Evolutionary conservation across 1,140 invertebrate genomes (phyloP).

Genomic region (Tribolium madens): DNA sequence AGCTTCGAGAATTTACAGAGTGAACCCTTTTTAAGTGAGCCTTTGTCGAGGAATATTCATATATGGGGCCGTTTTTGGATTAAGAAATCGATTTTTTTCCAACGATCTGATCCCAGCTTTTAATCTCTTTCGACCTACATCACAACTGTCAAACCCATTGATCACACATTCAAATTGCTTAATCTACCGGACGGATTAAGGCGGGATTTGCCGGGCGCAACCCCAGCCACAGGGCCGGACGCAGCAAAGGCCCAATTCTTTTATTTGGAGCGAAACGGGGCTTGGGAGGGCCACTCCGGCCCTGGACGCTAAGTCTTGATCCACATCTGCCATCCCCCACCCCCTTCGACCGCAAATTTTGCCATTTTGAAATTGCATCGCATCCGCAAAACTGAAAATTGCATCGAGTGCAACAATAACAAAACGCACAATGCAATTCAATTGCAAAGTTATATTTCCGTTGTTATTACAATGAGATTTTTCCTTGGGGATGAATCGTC

Average conservation of each 20-base stretch:
- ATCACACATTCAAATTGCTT: conserved; percentile 48
- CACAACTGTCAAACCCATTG: conserved; percentile 54
- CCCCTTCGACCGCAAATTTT: too few species aligned
- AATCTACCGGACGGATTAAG: conserved; percentile 56
- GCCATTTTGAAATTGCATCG: neutral
- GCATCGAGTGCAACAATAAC: neutral
- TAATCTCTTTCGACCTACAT: conserved; percentile 41
- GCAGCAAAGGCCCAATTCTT: too few species aligned
- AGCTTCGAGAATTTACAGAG: conserved; percentile 7
- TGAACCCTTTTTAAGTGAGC: conserved; percentile 1
- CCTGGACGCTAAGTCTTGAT: conserved; percentile 47
- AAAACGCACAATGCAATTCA: conserved; percentile 1
- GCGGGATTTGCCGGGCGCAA: conserved; percentile 54
- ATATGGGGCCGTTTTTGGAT: conserved; percentile 24
- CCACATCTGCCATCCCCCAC: conserved; percentile 47
- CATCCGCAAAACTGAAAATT: neutral
- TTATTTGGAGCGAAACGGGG: too few species aligned
- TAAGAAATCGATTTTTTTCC: conserved; percentile 39
- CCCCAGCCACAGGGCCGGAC: conserved; percentile 18
- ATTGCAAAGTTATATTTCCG: neutral
- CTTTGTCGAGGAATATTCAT: neutral
- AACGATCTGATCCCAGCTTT: conserved; percentile 6
- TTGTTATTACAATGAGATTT: neutral
- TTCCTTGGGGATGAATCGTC: neutral
- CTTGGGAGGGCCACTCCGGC: too few species aligned